Evolutionary conservation across 2,888 invertebrate species (phyloP).

Genomic region (Tipula unca): DNA sequence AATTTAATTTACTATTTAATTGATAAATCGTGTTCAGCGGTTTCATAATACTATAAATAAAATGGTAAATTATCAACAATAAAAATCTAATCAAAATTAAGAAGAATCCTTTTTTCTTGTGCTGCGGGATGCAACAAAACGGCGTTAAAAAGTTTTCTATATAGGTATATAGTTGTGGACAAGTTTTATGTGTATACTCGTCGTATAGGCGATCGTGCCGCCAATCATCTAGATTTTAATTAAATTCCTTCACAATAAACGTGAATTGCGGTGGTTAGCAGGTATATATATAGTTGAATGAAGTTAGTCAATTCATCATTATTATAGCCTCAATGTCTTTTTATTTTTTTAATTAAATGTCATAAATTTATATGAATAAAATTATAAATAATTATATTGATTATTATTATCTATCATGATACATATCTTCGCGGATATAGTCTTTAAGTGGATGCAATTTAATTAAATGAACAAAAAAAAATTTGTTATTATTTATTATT

Average conservation of each 20-base stretch:
- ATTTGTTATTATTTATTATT: not conserved
- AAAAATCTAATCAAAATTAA: not conserved
- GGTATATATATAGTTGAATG: not conserved
- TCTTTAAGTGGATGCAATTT: not conserved
- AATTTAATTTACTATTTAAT: conserved; percentile 3
- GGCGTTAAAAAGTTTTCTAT: not conserved
- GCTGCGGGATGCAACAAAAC: not conserved
- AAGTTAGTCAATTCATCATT: not conserved
- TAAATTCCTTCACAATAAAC: not conserved
- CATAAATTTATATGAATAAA: not conserved
- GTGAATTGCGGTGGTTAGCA: not conserved
- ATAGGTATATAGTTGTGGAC: not conserved
- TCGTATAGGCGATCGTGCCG: not conserved
- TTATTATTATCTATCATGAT: not conserved
- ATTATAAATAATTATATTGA: not conserved
- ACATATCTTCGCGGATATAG: not conserved
- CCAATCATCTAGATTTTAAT: not conserved
- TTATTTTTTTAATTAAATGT: not conserved
- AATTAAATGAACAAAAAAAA: not conserved
- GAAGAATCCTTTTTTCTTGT: not conserved
- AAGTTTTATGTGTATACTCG: not conserved
- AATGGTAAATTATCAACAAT: not conserved
- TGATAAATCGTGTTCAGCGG: not conserved
- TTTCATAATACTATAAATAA: not conserved
- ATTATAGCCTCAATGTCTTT: not conserved